A percentile compares a stretch with the other conserved stretches of the same genome.
Evolutionary conservation across 2,797 vertebrate species (phyloP).

Genomic region (Pangasius larnaudii): DNA sequence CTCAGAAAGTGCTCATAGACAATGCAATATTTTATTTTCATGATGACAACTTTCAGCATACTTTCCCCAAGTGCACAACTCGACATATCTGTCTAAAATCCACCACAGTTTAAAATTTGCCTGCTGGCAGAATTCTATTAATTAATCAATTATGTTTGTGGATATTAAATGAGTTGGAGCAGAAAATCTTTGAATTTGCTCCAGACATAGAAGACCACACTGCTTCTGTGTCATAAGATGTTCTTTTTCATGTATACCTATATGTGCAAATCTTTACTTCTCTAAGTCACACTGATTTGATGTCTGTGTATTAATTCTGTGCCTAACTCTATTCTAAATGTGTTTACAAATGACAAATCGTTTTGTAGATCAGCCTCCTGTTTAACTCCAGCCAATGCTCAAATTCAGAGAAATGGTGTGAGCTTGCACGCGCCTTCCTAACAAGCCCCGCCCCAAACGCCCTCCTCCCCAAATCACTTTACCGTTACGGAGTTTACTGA

Average conservation of each 20-base stretch:
- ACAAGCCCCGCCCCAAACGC: conserved; percentile 7
- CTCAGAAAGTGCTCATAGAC: neutral
- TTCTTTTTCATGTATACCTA: neutral
- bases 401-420: neutral
- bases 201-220: neutral
- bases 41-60: neutral
- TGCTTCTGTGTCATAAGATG: neutral
- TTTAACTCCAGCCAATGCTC: neutral
- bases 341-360: neutral
- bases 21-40: neutral
- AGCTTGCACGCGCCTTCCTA: neutral
- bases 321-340: neutral
- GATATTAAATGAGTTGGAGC: neutral
- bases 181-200: neutral
- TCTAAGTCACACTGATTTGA: neutral
- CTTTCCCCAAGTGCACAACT: neutral
- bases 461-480: neutral
- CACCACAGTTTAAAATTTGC: too few species aligned
- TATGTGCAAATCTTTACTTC: neutral
- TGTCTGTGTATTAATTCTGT: neutral
- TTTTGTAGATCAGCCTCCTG: neutral
- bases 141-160: neutral
- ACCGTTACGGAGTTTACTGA: neutral
- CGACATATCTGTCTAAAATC: neutral
- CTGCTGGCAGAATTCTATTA: neutral